Base-by-base conservation (phyloP, 1,140 invertebrate species). In the Trialeurodes vaporariorum region DNA sequence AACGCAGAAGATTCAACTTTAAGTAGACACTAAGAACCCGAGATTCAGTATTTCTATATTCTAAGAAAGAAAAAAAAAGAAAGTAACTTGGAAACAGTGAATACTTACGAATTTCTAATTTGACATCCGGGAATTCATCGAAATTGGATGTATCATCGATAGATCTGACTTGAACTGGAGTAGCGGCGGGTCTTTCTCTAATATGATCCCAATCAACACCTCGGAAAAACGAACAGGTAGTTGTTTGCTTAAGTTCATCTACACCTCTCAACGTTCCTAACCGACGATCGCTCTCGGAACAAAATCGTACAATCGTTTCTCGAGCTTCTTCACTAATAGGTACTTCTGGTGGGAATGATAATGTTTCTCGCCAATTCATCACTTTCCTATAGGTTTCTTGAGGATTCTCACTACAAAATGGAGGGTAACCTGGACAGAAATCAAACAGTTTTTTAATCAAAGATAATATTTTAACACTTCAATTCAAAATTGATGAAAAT, bases 361-460 rank as follows among this genome's bases (percentile, higher is more conserved):
- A 82, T 1, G 96, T 98, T 75, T 99, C 95, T 70, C 93, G 83
- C 97, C 97, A 99, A 76, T 96, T 98, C 93, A 99, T 98, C 63
- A 99, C 96, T 84, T 99, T 99, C 65, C 93, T 86, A 81, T 99
- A 99, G 22, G 97, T 99, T 81, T 99, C 98, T 80, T 98, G 95
- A 17, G 98, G 96, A 76, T 96, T 98, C 80, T 99, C 97, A 40
- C 95, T 98, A 79, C 97, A 99, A 80, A 99, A 99, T 58, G 97
- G 97, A 70, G 98, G 98, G 81, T 98, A 99, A 60, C 97, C 88
- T 89, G 73, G 12, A 73, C 75, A 69, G n/a, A n/a, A n/a, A n/a
- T n/a, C n/a, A n/a, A n/a, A n/a, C n/a, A n/a, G n/a, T n/a, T n/a
- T n/a, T n/a, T n/a, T n/a, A n/a, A n/a, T n/a, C n/a, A n/a, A n/a